Evolutionary conservation across 2,888 invertebrate genomes (phyloP), one percentile per base, ranked within the genome.

Genomic region (Cryptosula pallasiana): DNA sequence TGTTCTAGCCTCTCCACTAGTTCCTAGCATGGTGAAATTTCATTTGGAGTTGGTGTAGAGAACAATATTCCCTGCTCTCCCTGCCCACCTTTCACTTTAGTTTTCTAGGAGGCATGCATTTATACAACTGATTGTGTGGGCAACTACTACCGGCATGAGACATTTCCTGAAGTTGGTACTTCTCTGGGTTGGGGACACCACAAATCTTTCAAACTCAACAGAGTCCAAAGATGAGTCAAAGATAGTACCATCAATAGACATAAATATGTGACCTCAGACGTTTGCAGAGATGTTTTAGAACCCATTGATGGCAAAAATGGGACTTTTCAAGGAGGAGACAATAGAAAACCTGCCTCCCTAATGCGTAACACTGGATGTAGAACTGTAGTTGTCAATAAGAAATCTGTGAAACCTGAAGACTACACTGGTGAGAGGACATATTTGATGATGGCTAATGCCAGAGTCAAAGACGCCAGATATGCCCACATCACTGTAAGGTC

Each of bases 321-420:
- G 63, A 63, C n/a, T 29, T 63, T 32, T 32, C 29, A 63, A 25
- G 34, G 25, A 32, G 63, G 32, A 63, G 63, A 16, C 32, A 27
- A 63, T 63, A 27, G 63, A 9, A 20, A 63, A 63, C 63, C 25
- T 25, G 63, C 34, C n/a, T 29, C 63, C 13, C 25, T 63, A n/a
- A 63, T 63, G 9, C 29, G 63, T 16, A 32, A 63, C 34, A 63
- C 63, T 2, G 34, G 63, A 20, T 63, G 63, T 63, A n/a, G 34
- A n/a, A 23, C n/a, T 5, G n/a, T 57, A 16, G n/a, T 57, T 16
- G 57, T 57, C 57, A 57, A 57, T 57, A 23, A 9, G n/a, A 57
- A 25, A 23, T 57, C 5, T 25, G 57, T 57, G 25, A 16, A 57
- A n/a, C 57, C 25, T 25, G 5, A 57, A 25, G 5, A 57, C 25